A percentile compares a stretch with the other conserved stretches of the same genome.
Conservation (phyloP, 2,797 vertebrate genomes). For the Rachycentron canadum region DNA sequence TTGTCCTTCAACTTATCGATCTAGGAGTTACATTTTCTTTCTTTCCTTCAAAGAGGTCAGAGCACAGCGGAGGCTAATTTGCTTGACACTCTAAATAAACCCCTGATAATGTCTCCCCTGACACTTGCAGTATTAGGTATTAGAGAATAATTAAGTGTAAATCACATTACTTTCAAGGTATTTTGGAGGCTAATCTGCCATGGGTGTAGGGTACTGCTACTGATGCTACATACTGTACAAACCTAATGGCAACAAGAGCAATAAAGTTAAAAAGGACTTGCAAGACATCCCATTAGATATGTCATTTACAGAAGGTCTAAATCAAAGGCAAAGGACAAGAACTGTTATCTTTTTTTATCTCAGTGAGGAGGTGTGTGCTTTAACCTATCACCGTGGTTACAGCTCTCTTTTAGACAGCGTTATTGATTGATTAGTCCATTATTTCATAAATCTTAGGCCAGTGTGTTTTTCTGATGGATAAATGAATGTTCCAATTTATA, state of each 20-base stretch:
- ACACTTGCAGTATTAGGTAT: constrained; percentile 16
- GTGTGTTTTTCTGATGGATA: neutral
- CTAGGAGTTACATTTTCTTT: constrained; percentile 22
- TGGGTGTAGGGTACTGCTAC: neutral
- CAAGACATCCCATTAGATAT: neutral
- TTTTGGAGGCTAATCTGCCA: constrained; percentile 18
- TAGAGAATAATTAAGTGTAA: constrained; percentile 11
- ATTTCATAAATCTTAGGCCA: neutral
- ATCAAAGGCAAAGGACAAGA: neutral
- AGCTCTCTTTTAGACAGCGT: neutral
- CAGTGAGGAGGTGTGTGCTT: neutral
- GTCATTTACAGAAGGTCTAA: neutral
- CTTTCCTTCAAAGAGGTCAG: constrained; percentile 21
- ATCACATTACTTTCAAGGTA: constrained; percentile 23
- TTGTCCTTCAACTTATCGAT: constrained; percentile 60
- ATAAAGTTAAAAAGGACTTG: neutral
- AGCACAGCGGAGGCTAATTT: constrained; percentile 27
- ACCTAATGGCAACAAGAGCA: neutral
- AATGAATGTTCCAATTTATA: neutral
- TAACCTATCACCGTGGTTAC: neutral
- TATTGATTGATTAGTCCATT: neutral
- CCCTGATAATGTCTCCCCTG: constrained; percentile 9
- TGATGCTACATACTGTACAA: neutral
- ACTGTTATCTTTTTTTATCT: neutral
- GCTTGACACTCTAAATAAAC: constrained; percentile 38